Percentiles rank a stretch among this genome's conserved stretches.
phyloP scores from a whole-genome alignment of 2,797 vertebrate species.

The Pipistrellus pygmaeus region DNA sequence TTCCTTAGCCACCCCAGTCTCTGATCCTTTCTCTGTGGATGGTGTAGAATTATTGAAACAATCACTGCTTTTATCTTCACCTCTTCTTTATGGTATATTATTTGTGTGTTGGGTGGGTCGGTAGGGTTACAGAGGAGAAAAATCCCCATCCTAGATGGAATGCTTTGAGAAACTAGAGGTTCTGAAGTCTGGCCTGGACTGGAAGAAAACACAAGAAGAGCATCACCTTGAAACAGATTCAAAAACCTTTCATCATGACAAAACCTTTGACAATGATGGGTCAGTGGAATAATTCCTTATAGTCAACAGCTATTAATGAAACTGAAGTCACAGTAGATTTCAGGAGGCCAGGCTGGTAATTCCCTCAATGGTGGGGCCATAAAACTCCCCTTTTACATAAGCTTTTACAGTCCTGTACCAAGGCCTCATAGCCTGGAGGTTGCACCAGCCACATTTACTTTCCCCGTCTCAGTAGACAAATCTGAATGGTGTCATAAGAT shows the following conservation, averaged over 20 bases:
- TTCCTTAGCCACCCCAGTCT: neutral
- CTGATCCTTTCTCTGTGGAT: neutral
- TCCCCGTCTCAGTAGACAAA: neutral
- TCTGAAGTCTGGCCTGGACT: conserved; percentile 81
- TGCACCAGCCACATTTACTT: neutral
- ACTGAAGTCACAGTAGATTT: neutral
- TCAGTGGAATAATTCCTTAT: conserved; percentile 49
- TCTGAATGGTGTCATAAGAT: neutral
- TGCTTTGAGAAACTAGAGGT: conserved; percentile 76
- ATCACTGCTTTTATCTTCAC: neutral
- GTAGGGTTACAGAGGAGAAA: neutral
- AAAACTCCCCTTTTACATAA: neutral
- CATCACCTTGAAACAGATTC: conserved; percentile 72
- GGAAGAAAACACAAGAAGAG: conserved; percentile 75
- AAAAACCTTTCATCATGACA: neutral
- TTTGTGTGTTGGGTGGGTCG: neutral
- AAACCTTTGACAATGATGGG: neutral
- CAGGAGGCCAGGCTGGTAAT: neutral
- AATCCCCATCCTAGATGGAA: neutral
- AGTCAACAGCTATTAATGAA: conserved; percentile 49
- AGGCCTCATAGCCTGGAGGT: neutral
- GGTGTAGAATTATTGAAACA: neutral
- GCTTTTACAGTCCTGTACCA: neutral
- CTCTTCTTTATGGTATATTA: conserved; percentile 3
- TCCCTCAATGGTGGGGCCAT: neutral